A percentile compares a stretch with the other conserved stretches of the same genome.
Conservation (phyloP, 2,797 vertebrate genomes). For the Scleropages formosus region DNA sequence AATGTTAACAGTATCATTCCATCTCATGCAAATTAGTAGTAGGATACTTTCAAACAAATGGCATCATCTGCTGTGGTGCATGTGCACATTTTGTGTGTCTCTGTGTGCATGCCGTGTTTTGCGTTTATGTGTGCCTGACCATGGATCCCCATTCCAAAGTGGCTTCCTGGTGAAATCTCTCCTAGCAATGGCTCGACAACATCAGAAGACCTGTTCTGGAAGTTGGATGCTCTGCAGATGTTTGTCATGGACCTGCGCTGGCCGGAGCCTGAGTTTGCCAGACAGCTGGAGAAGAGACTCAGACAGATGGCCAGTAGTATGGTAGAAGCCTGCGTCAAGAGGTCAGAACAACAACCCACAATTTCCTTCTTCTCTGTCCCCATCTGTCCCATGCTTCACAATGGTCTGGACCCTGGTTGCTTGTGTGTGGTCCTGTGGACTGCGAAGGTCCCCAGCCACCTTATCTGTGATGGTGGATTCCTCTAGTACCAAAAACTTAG, state of each 20-base stretch:
- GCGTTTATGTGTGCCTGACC: neutral
- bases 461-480: neutral
- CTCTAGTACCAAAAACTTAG: too few relatives aligned
- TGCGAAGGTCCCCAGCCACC: neutral
- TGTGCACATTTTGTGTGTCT: too few relatives aligned
- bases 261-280: conserved; percentile 94
- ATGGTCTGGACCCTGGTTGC: too few relatives aligned
- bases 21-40: too few relatives aligned
- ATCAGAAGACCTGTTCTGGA: conserved; percentile 97
- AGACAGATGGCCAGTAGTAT: conserved; percentile 98
- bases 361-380: neutral
- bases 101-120: too few relatives aligned
- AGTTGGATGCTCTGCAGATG: conserved; percentile 92
- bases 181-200: conserved; percentile 87
- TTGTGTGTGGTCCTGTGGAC: neutral
- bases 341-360: conserved; percentile 61
- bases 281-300: conserved; percentile 93
- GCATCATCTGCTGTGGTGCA: too few relatives aligned
- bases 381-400: neutral
- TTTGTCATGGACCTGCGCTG: conserved; percentile 93
- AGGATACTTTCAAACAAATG: too few relatives aligned
- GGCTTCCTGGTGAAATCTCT: conserved; percentile 30
- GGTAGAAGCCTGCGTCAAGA: conserved; percentile 97
- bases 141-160: neutral
- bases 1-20: too few relatives aligned